Evolutionary conservation across 2,797 vertebrate genomes (phyloP).

Genomic region (Psittacula echo): DNA sequence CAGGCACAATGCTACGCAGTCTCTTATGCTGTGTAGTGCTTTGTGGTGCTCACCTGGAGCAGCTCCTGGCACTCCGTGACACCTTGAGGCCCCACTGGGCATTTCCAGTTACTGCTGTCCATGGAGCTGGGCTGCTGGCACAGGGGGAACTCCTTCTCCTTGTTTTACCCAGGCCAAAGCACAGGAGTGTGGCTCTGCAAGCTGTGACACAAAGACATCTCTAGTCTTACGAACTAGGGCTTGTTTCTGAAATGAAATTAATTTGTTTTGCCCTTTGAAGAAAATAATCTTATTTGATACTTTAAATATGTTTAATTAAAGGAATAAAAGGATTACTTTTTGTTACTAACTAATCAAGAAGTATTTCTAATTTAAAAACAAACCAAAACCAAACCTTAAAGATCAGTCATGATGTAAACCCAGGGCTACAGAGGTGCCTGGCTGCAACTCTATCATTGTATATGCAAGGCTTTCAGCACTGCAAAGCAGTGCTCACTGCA

Average conservation of each 20-base stretch:
- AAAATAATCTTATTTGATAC: background rate
- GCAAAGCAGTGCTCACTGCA: background rate
- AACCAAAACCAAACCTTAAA: too few species aligned
- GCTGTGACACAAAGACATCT: rapidly evolving
- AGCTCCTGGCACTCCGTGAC: background rate
- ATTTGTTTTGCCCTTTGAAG: background rate
- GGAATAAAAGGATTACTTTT: background rate
- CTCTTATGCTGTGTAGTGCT: background rate
- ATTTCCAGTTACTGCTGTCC: background rate
- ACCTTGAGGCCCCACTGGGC: too few species aligned
- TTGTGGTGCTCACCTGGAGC: background rate
- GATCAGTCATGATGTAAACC: background rate
- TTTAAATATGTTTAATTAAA: background rate
- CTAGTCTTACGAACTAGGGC: background rate
- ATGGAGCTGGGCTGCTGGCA: background rate
- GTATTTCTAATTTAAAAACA: background rate
- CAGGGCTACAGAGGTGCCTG: background rate
- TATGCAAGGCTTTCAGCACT: background rate
- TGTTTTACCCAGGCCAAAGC: background rate
- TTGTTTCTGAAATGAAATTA: background rate
- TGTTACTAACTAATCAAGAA: background rate
- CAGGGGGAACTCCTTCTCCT: background rate
- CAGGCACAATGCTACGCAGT: background rate
- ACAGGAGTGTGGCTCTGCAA: rapidly evolving
- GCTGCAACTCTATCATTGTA: background rate